Percentiles rank a stretch among this genome's conserved stretches.
Evolutionary conservation across 2,888 invertebrate genomes (phyloP).

Genomic region (Caenorhabditis zanzibari): DNA sequence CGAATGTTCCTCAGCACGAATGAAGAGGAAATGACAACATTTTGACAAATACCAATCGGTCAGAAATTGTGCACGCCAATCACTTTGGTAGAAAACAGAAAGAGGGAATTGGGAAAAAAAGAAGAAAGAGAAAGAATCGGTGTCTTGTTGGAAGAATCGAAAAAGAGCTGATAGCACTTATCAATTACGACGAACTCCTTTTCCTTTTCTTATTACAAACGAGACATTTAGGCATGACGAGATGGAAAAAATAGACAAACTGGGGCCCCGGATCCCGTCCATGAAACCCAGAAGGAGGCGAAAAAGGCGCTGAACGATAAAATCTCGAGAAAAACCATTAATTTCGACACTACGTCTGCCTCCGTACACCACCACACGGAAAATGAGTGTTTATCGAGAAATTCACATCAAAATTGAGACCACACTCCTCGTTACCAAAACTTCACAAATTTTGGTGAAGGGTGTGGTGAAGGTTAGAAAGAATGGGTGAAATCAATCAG

Average conservation of each 20-base stretch:
- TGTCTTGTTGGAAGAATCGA: slow-evolving; percentile 12
- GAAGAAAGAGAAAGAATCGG: background rate
- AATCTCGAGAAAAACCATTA: slow-evolving; percentile 63
- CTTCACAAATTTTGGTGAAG: background rate
- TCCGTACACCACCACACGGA: slow-evolving; percentile 17
- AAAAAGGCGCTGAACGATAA: slow-evolving; percentile 31
- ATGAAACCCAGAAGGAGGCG: slow-evolving; percentile 17
- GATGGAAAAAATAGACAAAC: slow-evolving; percentile 16
- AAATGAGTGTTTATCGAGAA: slow-evolving; percentile 59
- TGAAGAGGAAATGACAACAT: slow-evolving; percentile 28
- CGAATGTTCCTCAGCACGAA: background rate
- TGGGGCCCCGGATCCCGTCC: slow-evolving; percentile 7
- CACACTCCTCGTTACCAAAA: background rate
- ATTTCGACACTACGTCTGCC: slow-evolving; percentile 55
- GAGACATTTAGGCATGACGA: slow-evolving; percentile 40
- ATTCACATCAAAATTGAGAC: slow-evolving; percentile 38
- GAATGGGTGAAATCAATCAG: slow-evolving; percentile 19
- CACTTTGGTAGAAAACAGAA: slow-evolving; percentile 6
- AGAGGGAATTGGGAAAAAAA: slow-evolving; percentile 10
- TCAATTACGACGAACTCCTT: slow-evolving; percentile 47
- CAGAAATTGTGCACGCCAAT: slow-evolving; percentile 37
- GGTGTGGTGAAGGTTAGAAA: slow-evolving; percentile 26
- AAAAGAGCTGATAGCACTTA: slow-evolving; percentile 45
- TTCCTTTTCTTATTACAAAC: background rate
- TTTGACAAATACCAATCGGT: slow-evolving; percentile 25